These are phyloP conservation scores for Pangasius djambal DNA, from an alignment of 2,797 vertebrate genomes.

Conservation along the genomic window DNA sequence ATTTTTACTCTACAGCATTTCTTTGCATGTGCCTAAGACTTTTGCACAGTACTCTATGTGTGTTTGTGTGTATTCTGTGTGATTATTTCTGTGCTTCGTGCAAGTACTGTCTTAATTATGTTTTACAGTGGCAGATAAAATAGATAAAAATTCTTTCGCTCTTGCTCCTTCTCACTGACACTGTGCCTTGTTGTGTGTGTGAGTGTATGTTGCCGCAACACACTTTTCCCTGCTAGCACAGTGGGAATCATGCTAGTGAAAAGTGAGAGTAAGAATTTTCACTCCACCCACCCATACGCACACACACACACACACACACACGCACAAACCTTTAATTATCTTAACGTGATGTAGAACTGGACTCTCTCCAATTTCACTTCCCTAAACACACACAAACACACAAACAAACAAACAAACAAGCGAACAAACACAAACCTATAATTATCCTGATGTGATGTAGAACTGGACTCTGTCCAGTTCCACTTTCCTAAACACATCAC, in stretches of 20 bases:
- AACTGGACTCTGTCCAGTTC: not conserved
- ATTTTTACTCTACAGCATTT: too few species aligned
- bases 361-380: not conserved
- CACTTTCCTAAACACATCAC: not conserved
- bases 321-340: not conserved
- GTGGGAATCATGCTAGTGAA: constrained; percentile 9
- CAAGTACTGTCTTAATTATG: constrained; percentile 1
- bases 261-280: not conserved
- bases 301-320: not conserved
- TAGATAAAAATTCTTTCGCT: not conserved
- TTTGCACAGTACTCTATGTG: too few species aligned
- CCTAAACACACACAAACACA: not conserved
- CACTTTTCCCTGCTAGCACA: constrained; percentile 4
- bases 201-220: not conserved
- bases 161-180: not conserved
- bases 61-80: not conserved
- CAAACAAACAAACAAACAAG: not conserved
- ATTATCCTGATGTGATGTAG: constrained; percentile 3
- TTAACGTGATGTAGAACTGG: not conserved
- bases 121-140: not conserved
- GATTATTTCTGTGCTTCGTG: not conserved
- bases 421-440: not conserved
- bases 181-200: not conserved
- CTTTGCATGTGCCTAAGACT: too few species aligned
- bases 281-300: not conserved